A percentile compares a stretch with the other conserved stretches of the same genome.
phyloP scores from a whole-genome alignment of 2,888 invertebrate species.

The Meliscaeva auricollis region DNA sequence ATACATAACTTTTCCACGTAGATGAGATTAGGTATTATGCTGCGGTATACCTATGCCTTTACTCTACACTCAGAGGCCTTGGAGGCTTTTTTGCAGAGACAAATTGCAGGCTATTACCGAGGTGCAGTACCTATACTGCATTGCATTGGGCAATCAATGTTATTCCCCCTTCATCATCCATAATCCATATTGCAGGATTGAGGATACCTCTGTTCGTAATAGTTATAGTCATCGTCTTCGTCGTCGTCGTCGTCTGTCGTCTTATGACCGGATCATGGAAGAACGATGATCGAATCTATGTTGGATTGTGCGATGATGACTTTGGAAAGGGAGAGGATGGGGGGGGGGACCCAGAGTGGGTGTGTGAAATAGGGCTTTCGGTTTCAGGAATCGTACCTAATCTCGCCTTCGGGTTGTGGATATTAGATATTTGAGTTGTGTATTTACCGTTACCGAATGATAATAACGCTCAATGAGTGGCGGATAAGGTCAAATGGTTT shows the following conservation, averaged over 20 bases:
- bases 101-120: slow-evolving; percentile 73
- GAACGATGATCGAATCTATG: slow-evolving; percentile 38
- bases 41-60: slow-evolving; percentile 56
- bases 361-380: slow-evolving; percentile 73
- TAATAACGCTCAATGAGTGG: slow-evolving; percentile 57
- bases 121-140: slow-evolving; percentile 65
- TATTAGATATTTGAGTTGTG: slow-evolving; percentile 64
- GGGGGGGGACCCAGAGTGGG: slow-evolving; percentile 48
- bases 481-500: slow-evolving; percentile 60
- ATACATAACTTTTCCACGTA: slow-evolving; percentile 75
- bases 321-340: neutral
- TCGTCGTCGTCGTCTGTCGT: neutral
- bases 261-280: neutral
- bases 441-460: slow-evolving; percentile 72
- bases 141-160: slow-evolving; percentile 66
- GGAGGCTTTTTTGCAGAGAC: slow-evolving; percentile 66
- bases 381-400: slow-evolving; percentile 40
- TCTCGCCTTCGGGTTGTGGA: slow-evolving; percentile 62
- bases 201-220: neutral
- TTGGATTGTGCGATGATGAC: slow-evolving; percentile 35
- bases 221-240: neutral
- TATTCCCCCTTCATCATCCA: slow-evolving; percentile 14
- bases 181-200: neutral
- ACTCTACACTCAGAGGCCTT: slow-evolving; percentile 45
- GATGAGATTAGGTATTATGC: slow-evolving; percentile 72